Evolutionary conservation across 2,113 vertebrate genomes (phyloP).

Genomic region (Hylia prasina): DNA sequence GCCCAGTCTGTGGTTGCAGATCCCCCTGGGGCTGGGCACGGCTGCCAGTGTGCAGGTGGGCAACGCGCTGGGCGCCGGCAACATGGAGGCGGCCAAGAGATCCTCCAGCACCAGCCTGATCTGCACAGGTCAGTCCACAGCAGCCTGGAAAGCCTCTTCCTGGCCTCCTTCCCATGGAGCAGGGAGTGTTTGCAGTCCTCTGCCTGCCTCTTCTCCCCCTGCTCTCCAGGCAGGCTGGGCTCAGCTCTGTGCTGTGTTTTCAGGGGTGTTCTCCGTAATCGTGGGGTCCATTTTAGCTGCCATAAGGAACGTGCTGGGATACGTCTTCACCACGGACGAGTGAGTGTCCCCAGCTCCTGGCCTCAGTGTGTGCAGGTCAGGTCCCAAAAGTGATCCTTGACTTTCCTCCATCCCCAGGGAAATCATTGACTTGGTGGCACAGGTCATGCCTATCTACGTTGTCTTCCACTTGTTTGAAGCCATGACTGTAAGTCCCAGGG

Average conservation of each 20-base stretch:
- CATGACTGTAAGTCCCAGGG: constrained; percentile 61
- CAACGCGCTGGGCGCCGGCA: constrained; percentile 81
- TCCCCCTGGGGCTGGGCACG: constrained; percentile 77
- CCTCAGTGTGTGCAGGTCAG: rapidly evolving
- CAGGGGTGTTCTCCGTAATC: constrained; percentile 65
- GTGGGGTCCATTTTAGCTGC: constrained; percentile 62
- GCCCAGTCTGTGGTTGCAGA: constrained; percentile 62
- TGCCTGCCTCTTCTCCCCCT: not conserved
- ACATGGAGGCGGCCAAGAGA: constrained; percentile 68
- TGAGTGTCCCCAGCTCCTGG: constrained; percentile 53
- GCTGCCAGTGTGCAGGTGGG: constrained; percentile 81
- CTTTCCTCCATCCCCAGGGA: constrained; percentile 42
- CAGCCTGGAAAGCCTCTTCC: rapidly evolving
- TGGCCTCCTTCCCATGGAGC: not conserved
- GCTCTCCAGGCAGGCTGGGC: not conserved
- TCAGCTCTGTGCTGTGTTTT: not conserved
- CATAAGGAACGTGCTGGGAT: constrained; percentile 74
- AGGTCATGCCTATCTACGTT: constrained; percentile 59
- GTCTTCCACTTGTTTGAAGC: constrained; percentile 74
- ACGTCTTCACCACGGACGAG: constrained; percentile 83
- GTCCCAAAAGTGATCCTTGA: not conserved
- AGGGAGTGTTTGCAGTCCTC: not conserved
- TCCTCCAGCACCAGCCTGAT: constrained; percentile 71
- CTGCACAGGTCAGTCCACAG: constrained; percentile 71
- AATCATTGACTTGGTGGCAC: constrained; percentile 56